These are phyloP conservation scores for Tonatia bakeri DNA, from an alignment of 2,113 vertebrate species.

Conservation along the genomic window DNA sequence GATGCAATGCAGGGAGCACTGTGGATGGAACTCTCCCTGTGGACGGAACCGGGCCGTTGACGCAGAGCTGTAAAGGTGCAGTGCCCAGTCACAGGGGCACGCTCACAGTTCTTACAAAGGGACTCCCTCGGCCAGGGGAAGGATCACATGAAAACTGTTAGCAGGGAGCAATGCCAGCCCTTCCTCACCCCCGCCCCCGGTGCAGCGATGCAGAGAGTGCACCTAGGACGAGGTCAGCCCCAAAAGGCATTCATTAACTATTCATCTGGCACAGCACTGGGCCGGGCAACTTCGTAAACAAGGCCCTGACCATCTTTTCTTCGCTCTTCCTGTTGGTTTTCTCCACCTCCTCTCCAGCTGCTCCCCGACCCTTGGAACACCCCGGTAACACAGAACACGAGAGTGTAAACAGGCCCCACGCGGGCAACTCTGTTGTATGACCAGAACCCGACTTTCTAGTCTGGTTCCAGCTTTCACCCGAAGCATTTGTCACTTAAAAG, in stretches of 20 bases:
- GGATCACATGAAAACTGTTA: not conserved
- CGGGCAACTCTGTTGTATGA: not conserved
- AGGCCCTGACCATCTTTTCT: not conserved
- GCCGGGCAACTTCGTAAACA: not conserved
- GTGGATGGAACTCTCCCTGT: not conserved
- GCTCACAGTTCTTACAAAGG: not conserved
- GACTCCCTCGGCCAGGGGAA: not conserved
- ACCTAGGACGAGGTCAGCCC: not conserved
- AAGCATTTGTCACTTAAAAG: not conserved
- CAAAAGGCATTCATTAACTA: not conserved
- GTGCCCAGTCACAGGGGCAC: not conserved
- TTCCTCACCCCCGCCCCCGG: not conserved
- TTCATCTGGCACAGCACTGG: fast-evolving
- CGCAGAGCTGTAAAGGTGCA: not conserved
- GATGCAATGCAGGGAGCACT: not conserved
- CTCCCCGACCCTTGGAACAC: not conserved
- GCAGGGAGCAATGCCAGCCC: not conserved
- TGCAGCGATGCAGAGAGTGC: not conserved
- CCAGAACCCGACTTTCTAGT: not conserved
- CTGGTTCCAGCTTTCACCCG: not conserved
- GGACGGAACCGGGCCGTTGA: not conserved
- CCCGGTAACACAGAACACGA: not conserved
- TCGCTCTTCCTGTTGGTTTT: not conserved
- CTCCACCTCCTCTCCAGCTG: not conserved
- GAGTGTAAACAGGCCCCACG: not conserved